Evolutionary conservation across 2,113 vertebrate species (phyloP).

Genomic region (Chunga burmeisteri): DNA sequence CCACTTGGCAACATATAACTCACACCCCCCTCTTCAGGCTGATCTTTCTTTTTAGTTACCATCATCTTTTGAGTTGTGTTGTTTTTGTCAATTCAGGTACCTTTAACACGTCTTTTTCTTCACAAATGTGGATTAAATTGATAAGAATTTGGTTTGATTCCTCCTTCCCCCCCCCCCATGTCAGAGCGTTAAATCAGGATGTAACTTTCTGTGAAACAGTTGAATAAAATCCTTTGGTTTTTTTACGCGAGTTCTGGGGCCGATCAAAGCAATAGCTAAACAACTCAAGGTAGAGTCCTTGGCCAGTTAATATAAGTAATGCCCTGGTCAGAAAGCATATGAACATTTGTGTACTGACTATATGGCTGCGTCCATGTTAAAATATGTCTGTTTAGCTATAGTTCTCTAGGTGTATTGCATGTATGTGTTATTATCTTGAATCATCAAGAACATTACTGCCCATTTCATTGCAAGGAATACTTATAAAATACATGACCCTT

Average conservation of each 20-base stretch:
- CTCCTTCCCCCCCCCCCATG: background rate
- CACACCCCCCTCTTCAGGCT: background rate
- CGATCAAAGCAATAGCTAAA: background rate
- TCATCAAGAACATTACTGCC: background rate
- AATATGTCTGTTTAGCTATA: background rate
- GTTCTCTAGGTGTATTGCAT: background rate
- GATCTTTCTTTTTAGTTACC: background rate
- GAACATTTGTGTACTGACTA: background rate
- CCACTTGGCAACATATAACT: background rate
- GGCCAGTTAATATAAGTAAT: background rate
- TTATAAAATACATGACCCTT: background rate
- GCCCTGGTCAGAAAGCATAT: background rate
- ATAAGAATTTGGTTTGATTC: background rate
- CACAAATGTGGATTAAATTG: background rate
- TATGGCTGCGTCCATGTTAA: background rate
- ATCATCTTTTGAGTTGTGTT: background rate
- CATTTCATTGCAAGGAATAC: background rate
- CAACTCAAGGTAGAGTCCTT: background rate
- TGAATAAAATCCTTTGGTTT: background rate
- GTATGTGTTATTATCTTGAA: background rate
- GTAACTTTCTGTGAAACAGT: background rate
- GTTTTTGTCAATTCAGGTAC: background rate
- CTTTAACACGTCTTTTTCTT: background rate
- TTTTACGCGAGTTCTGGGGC: background rate
- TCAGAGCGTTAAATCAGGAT: background rate